Conservation (phyloP, 2,113 vertebrate species). For the Acrocephalus arundinaceus region DNA sequence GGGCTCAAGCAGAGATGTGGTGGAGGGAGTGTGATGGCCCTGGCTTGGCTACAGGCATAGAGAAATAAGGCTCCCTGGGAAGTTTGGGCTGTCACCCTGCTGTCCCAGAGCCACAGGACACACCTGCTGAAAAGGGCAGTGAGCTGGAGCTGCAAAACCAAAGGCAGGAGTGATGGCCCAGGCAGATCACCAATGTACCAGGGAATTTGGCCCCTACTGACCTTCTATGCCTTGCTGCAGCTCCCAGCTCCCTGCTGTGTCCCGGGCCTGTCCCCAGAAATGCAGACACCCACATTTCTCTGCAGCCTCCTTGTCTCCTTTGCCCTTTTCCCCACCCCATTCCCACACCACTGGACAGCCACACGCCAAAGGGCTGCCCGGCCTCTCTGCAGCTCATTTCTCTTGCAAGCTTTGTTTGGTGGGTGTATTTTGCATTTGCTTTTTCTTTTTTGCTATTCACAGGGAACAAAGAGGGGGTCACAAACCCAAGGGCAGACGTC, state of each 20-base stretch:
- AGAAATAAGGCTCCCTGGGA: neutral
- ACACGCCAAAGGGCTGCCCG: accelerated
- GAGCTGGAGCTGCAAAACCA: neutral
- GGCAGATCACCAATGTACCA: accelerated
- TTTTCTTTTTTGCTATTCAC: slow-evolving; percentile 47
- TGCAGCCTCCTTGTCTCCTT: neutral
- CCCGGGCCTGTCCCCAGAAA: neutral
- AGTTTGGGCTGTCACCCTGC: neutral
- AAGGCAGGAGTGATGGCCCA: neutral
- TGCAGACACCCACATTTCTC: neutral
- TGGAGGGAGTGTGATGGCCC: neutral
- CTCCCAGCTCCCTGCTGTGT: neutral
- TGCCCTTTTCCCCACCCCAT: neutral
- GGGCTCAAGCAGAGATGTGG: neutral
- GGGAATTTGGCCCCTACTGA: neutral
- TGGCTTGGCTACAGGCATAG: neutral
- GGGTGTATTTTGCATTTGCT: slow-evolving; percentile 12
- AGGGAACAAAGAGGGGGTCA: neutral
- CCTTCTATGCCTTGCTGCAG: neutral
- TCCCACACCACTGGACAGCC: accelerated
- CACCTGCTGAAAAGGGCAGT: neutral
- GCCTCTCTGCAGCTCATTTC: neutral
- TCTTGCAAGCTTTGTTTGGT: neutral
- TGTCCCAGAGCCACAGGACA: neutral
- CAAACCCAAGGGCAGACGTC: neutral